Evolutionary conservation across 2,888 invertebrate genomes (phyloP), one percentile per base, ranked within the genome.

Genomic region (Carcina quercana): DNA sequence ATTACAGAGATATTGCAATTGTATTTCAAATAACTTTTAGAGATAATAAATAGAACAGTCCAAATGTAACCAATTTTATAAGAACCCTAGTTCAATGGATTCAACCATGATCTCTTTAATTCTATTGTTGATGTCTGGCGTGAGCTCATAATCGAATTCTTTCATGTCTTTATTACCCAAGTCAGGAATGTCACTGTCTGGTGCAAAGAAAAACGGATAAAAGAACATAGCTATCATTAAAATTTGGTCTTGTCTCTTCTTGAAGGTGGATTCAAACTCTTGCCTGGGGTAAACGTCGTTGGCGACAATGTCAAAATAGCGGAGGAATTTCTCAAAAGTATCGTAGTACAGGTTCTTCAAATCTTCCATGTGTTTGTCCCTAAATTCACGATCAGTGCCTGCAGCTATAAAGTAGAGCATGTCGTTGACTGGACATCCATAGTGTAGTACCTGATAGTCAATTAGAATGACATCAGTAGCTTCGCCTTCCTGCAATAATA

Each of bases 181-280:
- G 37, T 56, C 58, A 0, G 60, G 54, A 0, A 46, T 28, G 6
- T 53, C 45, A 3, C 58, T 52, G 17, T 53, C 53, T n/a, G 36
- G 13, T 1, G 43, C 43, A 21, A 58, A 60, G 10, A 54, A 30
- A 20, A 61, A 49, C 2, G 60, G 66, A 10, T 45, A 15, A 21
- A 42, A 45, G 11, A 54, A 45, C 8, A 61, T 15, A 0, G 32
- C 15, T 13, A 21, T 11, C 6, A 6, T 11, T 3, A 20, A 11
- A 5, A 13, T 14, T 6, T 13, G 13, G 13, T 13, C 29, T 10
- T 10, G 2, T n/a, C 22, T 49, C 2, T 62, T 55, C 6, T 33
- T 31, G n/a, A 45, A 65, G 7, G 49, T 37, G 13, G 34, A 35
- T 12, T 70, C 66, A 37, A 61, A 71, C 5, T 42, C 41, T 6